These are phyloP conservation scores for Drepana arcuata DNA, from an alignment of 1,140 invertebrate species.

Conservation along the genomic window DNA sequence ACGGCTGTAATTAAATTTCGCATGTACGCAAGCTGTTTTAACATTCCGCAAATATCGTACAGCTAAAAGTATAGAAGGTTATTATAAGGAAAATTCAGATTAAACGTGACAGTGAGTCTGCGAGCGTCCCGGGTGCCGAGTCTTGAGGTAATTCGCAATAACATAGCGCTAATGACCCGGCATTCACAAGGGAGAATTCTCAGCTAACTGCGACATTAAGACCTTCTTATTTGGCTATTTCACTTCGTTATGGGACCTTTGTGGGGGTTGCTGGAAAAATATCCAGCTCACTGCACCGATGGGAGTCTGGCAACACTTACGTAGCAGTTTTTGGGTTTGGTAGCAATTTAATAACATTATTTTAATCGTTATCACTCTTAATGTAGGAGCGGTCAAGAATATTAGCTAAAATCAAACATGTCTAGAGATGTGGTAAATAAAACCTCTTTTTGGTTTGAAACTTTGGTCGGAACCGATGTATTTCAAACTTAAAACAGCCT, in stretches of 20 bases:
- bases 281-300: conserved; percentile 14
- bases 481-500: too few relatives aligned
- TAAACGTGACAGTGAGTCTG: conserved; percentile 36
- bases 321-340: too few relatives aligned
- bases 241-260: conserved; percentile 52
- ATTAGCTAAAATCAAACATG: neutral
- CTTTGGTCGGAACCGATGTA: too few relatives aligned
- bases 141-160: conserved; percentile 55
- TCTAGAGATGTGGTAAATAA: too few relatives aligned
- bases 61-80: conserved; percentile 18
- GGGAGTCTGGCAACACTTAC: too few relatives aligned
- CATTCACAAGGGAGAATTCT: conserved; percentile 59
- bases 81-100: conserved; percentile 39
- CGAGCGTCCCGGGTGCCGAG: conserved; percentile 19
- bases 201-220: conserved; percentile 63
- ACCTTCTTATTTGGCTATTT: conserved; percentile 66
- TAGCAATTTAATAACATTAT: neutral
- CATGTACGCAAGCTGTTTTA: conserved; percentile 24
- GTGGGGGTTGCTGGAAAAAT: conserved; percentile 27
- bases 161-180: conserved; percentile 58
- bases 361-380: neutral
- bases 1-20: conserved; percentile 23
- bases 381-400: neutral
- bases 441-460: too few relatives aligned
- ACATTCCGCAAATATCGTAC: conserved; percentile 27